Percentiles rank a stretch among this genome's conserved stretches.
Evolutionary conservation across 2,797 vertebrate species (phyloP).

Genomic region (Myiothlypis coronata): DNA sequence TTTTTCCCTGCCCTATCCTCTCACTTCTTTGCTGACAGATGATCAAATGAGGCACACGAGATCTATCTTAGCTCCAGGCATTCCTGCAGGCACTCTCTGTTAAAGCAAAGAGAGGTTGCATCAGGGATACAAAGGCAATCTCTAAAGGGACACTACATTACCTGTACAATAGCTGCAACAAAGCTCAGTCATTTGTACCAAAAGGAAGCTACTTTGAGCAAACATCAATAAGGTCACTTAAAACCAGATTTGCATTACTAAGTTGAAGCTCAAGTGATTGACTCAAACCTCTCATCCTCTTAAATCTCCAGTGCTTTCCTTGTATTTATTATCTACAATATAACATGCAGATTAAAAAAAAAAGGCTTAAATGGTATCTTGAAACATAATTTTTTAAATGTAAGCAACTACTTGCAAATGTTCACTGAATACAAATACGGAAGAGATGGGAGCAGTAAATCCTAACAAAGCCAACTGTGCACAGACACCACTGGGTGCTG

Average conservation of each 20-base stretch:
- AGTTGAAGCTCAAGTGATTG: conserved; percentile 62
- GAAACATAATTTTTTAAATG: not conserved
- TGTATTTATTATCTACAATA: conserved; percentile 20
- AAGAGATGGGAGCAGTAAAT: not conserved
- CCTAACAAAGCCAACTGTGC: not conserved
- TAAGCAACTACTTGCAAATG: not conserved
- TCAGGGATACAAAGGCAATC: conserved; percentile 16
- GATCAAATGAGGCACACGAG: conserved; percentile 34
- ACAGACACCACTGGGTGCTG: not conserved
- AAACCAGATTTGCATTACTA: conserved; percentile 62
- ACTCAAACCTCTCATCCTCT: conserved; percentile 67
- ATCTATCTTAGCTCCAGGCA: conserved; percentile 38
- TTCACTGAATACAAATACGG: not conserved
- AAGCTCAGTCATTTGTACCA: conserved; percentile 60
- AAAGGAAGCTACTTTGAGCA: conserved; percentile 59
- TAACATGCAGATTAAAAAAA: conserved; percentile 16
- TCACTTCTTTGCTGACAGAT: not conserved
- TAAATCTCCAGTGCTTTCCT: conserved; percentile 44
- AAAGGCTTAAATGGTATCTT: not conserved
- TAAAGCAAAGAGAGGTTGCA: conserved; percentile 38
- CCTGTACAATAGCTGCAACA: conserved; percentile 53
- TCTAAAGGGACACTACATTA: conserved; percentile 29
- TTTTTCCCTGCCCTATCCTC: not conserved
- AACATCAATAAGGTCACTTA: conserved; percentile 72
- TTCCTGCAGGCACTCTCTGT: conserved; percentile 46